phyloP scores from a whole-genome alignment of 2,113 vertebrate species.

The Dipodomys merriami region DNA sequence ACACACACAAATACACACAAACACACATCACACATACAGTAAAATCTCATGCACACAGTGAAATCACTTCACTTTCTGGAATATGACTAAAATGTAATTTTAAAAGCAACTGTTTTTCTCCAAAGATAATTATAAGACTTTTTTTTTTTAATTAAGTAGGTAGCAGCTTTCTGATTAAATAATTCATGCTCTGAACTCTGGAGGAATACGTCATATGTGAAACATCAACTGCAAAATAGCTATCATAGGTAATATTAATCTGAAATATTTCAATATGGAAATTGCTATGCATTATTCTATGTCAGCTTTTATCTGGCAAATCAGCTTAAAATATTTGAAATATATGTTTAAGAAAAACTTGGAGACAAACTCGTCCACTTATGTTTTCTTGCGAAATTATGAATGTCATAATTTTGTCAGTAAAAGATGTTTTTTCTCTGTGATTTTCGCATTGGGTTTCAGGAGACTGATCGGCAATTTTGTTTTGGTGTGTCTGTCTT shows the following conservation, averaged over 20 bases:
- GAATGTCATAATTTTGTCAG: constrained; percentile 46
- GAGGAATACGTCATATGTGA: neutral
- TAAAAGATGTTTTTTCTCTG: constrained; percentile 35
- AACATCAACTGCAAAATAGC: constrained; percentile 33
- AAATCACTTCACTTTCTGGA: neutral
- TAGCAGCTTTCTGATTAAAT: neutral
- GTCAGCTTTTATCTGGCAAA: constrained; percentile 58
- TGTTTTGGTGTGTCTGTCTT: no score
- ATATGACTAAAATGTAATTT: neutral
- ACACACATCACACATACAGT: neutral
- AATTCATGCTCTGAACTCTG: neutral
- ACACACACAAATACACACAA: neutral
- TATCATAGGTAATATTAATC: constrained; percentile 50
- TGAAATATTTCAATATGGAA: constrained; percentile 61
- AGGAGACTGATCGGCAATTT: no score
- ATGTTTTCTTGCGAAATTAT: constrained; percentile 41
- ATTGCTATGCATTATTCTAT: constrained; percentile 60
- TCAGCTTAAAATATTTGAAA: constrained; percentile 38
- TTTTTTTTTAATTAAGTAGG: no score
- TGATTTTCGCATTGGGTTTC: no score
- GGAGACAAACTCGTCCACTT: constrained; percentile 22
- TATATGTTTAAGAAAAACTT: neutral
- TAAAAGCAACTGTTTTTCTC: neutral
- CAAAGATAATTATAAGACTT: no score
- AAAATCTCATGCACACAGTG: neutral